These are phyloP conservation scores for Cephus pulcher DNA, from an alignment of 2,888 invertebrate genomes.

Conservation along the genomic window DNA sequence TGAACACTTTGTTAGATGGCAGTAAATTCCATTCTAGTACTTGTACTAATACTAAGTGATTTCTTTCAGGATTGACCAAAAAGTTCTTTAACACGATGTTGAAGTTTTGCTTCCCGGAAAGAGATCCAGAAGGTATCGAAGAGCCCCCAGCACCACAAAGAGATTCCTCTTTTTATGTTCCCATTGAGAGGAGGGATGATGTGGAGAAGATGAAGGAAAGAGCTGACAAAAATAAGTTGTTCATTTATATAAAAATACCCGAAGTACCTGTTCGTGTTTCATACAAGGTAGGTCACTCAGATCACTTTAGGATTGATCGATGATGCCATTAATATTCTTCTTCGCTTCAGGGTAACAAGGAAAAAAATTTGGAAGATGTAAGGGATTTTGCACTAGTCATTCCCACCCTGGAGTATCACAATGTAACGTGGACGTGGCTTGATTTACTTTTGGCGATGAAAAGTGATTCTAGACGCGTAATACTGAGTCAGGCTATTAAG, in stretches of 20 bases:
- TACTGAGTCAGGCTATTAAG: slow-evolving; percentile 91
- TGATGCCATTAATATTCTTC: slow-evolving; percentile 5
- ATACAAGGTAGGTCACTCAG: slow-evolving; percentile 74
- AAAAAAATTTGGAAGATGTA: slow-evolving; percentile 97
- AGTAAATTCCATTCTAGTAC: neutral
- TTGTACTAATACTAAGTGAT: neutral
- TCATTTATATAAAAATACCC: slow-evolving; percentile 98
- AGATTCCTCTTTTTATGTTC: slow-evolving; percentile 91
- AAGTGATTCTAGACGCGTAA: slow-evolving; percentile 89
- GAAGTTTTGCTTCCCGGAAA: slow-evolving; percentile 96
- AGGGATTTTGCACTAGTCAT: slow-evolving; percentile 93
- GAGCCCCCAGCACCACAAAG: slow-evolving; percentile 69
- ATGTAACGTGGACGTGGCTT: slow-evolving; percentile 99
- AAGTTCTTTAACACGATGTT: slow-evolving; percentile 98
- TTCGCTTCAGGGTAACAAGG: slow-evolving; percentile 83
- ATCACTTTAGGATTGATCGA: neutral
- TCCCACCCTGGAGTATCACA: slow-evolving; percentile 98
- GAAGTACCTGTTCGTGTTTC: slow-evolving; percentile 95
- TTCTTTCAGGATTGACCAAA: slow-evolving; percentile 81
- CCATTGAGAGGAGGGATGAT: slow-evolving; percentile 89
- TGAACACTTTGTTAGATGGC: slow-evolving; percentile 23
- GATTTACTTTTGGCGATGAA: slow-evolving; percentile 96
- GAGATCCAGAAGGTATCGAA: slow-evolving; percentile 87
- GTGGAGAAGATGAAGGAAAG: slow-evolving; percentile 99
- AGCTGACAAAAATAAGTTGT: slow-evolving; percentile 97